Percentiles rank a stretch among this genome's conserved stretches.
Evolutionary conservation across 2,797 vertebrate species (phyloP).

Genomic region (Austrolebias charrua): DNA sequence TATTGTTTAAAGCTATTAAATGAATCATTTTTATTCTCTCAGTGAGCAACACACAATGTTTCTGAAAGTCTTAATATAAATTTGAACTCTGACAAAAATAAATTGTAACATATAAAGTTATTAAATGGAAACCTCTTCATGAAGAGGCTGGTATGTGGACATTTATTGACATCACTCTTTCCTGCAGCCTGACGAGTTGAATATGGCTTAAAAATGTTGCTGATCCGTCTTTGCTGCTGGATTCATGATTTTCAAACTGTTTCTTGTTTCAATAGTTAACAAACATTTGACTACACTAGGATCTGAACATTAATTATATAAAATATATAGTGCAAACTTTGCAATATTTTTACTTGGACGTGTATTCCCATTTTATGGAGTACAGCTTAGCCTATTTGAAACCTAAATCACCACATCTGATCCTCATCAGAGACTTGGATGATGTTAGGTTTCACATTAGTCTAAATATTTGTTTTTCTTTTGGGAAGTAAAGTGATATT

Average conservation of each 20-base stretch:
- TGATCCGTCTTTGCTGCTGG: neutral
- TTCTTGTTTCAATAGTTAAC: neutral
- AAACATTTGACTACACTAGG: neutral
- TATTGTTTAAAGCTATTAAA: no score
- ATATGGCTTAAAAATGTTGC: no score
- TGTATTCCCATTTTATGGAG: neutral
- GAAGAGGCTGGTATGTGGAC: no score
- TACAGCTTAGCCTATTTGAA: neutral
- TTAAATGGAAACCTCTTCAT: no score
- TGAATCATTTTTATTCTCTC: no score
- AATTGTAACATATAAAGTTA: no score
- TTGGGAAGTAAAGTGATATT: neutral
- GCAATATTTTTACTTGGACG: neutral
- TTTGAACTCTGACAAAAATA: no score
- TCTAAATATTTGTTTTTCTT: neutral
- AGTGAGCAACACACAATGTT: no score
- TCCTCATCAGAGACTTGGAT: conserved; percentile 1
- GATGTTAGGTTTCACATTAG: neutral
- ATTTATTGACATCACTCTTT: no score
- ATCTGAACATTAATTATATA: neutral
- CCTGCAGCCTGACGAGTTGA: neutral
- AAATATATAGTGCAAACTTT: neutral
- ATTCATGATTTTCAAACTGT: neutral
- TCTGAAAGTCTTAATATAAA: neutral
- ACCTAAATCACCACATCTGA: neutral